Conservation (phyloP, 2,113 vertebrate genomes). For the Chauna torquata region DNA sequence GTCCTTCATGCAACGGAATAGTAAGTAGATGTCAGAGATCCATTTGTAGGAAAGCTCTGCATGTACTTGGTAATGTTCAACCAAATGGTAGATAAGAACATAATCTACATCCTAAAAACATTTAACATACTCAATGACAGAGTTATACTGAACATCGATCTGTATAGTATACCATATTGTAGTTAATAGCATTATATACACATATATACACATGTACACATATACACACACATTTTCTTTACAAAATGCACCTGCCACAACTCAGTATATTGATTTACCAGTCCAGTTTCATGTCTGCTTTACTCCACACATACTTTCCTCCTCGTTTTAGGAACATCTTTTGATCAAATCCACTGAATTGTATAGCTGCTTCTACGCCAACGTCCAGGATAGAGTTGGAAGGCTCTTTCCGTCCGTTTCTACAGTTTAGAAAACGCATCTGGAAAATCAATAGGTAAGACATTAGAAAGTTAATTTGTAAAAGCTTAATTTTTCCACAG, state of each 20-base stretch:
- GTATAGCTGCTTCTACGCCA: conserved; percentile 86
- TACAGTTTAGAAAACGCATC: conserved; percentile 96
- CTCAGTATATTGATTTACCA: conserved; percentile 78
- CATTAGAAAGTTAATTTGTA: neutral
- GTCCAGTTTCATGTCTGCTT: conserved; percentile 90
- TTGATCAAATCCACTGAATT: conserved; percentile 94
- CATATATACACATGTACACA: neutral
- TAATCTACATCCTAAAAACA: neutral
- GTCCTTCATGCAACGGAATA: neutral
- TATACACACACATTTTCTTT: neutral
- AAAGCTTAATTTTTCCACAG: neutral
- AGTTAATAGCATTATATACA: neutral
- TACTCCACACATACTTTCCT: conserved; percentile 94
- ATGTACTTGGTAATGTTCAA: neutral
- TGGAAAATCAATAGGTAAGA: conserved; percentile 39
- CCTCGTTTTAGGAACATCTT: conserved; percentile 91
- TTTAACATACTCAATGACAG: neutral
- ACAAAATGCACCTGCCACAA: neutral
- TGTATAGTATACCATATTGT: neutral
- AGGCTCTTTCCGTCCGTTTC: conserved; percentile 89
- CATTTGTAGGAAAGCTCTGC: neutral
- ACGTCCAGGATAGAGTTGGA: conserved; percentile 93
- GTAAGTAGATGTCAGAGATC: neutral
- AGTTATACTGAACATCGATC: neutral
- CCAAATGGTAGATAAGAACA: neutral